Evolutionary conservation across 1,140 invertebrate species (phyloP), one percentile per base, ranked within the genome.

Genomic region (Pissodes strobi): DNA sequence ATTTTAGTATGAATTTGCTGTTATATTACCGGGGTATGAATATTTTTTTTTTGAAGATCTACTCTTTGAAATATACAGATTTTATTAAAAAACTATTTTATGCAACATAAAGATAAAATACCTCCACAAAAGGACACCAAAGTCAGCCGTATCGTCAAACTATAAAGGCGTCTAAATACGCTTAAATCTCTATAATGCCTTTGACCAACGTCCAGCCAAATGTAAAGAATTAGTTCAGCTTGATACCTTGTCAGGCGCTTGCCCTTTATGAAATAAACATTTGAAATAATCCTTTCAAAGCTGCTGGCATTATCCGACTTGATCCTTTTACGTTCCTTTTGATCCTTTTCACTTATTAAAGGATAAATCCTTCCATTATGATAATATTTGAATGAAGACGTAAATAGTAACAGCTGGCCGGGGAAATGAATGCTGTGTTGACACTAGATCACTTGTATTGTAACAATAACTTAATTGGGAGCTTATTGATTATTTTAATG

Each of bases 211-310:
- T 30, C 52, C 52, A 22, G 52, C 13, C 49, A 23, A 15, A 27
- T 52, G 49, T 52, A 34, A 57, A 22, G 38, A 57, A 57, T 57
- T 43, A 41, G 38, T 43, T 57, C 53, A 57, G 53, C 53, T 57
- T 57, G 53, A 22, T 41, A 57, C 53, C 53, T 45, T 57, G 53
- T 57, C 53, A 57, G 22, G 53, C 53, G 53, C 17, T 45, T 10
- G 53, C 38, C 53, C 39, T 57, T 57, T 57, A 57, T 45, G 53
- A 57, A 57, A 57, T 57, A 41, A 57, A 27, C 39, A 55, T 55
- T 21, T 21, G 34, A 55, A 55, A 57, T 57, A 57, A 57, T 57
- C 53, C 53, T 57, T 57, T 57, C n/a, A 57, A 56, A 57, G 38
- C 53, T 57, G 53, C 27, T 55, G 13, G 22, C 25, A 34, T 48